These are phyloP conservation scores for Spicauda simplicius DNA, from an alignment of 2,888 invertebrate genomes.

Conservation along the genomic window DNA sequence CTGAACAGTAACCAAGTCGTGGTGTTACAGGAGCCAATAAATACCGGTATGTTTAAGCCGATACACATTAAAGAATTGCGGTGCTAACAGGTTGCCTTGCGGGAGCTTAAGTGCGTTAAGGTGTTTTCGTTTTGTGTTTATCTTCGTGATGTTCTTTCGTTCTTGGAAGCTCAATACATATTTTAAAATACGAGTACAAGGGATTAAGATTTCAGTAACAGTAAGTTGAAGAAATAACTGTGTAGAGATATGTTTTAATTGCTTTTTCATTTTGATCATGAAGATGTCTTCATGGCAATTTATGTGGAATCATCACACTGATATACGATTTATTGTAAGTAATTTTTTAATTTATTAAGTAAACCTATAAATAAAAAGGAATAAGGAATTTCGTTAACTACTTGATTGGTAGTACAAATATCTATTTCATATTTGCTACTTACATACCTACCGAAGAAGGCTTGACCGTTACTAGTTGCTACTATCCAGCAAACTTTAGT, in stretches of 20 bases:
- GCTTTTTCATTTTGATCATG: background rate
- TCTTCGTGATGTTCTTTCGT: constrained; percentile 5
- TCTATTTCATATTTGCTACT: constrained; percentile 3
- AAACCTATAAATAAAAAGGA: no score
- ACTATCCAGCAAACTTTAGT: constrained; percentile 31
- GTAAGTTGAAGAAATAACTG: background rate
- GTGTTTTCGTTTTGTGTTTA: constrained; percentile 32
- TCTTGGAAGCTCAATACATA: constrained; percentile 7
- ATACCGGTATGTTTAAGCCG: constrained; percentile 25
- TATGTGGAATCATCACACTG: no score
- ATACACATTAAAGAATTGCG: constrained; percentile 29
- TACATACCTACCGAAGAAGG: constrained; percentile 15
- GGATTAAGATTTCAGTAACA: background rate
- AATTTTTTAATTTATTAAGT: no score
- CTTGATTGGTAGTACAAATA: background rate
- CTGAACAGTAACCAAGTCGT: constrained; percentile 7
- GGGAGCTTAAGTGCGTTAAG: constrained; percentile 36
- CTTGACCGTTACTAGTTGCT: constrained; percentile 10
- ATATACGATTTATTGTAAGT: no score
- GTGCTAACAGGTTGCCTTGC: constrained; percentile 35
- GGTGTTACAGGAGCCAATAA: constrained; percentile 29
- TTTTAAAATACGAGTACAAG: background rate
- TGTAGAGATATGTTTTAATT: background rate
- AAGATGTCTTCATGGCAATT: no score
- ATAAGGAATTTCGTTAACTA: no score